Percentiles rank a stretch among this genome's conserved stretches.
phyloP scores from a whole-genome alignment of 2,113 vertebrate genomes.

The Actenoides lindsayi region DNA sequence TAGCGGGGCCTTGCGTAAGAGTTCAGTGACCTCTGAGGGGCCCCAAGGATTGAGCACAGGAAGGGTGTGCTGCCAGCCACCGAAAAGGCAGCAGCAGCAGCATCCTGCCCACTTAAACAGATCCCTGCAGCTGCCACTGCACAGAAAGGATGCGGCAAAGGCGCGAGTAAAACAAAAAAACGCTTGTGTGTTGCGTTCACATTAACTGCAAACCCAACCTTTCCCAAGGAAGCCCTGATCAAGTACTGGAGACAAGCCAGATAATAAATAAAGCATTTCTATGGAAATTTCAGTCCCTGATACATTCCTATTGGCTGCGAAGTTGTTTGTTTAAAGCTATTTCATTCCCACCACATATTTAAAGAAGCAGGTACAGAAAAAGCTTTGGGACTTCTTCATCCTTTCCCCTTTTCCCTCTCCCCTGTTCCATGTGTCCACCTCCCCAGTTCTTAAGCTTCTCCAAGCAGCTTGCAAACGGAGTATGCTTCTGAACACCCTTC shows the following conservation, averaged over 20 bases:
- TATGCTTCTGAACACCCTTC: background rate
- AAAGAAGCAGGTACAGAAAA: background rate
- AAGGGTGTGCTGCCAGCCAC: background rate
- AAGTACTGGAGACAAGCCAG: slow-evolving; percentile 5
- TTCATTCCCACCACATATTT: background rate
- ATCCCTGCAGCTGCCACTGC: background rate
- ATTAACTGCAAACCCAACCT: background rate
- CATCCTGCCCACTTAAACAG: background rate
- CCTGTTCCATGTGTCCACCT: too few relatives aligned
- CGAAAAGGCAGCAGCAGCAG: background rate
- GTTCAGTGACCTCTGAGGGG: background rate
- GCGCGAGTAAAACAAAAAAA: background rate
- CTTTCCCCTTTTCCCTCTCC: too few relatives aligned
- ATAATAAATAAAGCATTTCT: background rate
- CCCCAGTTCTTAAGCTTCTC: background rate
- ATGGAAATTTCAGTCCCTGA: background rate
- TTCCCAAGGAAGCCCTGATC: background rate
- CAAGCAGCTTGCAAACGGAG: background rate
- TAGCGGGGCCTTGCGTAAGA: background rate
- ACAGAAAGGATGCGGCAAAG: background rate
- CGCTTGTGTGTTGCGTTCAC: background rate
- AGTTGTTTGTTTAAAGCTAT: background rate
- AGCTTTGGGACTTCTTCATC: background rate
- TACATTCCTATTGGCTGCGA: background rate
- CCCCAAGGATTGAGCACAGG: background rate